Percentiles rank a stretch among this genome's conserved stretches.
These are phyloP conservation scores for Cepphus grylle DNA, from an alignment of 2,113 vertebrate species.

Conservation along the genomic window DNA sequence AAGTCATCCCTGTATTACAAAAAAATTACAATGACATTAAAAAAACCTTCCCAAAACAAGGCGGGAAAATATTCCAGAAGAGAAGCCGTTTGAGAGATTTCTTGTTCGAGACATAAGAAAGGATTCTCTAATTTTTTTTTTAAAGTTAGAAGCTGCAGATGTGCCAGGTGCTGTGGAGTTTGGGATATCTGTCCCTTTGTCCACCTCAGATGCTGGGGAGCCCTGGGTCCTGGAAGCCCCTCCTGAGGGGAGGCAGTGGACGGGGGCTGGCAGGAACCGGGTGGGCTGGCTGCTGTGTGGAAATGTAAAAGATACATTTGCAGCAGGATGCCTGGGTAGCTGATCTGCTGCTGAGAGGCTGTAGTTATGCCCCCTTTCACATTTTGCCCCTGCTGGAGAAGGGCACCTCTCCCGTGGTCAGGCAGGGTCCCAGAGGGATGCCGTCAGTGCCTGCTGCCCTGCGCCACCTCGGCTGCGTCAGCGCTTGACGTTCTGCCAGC, in stretches of 20 bases:
- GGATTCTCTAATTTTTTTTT: no score
- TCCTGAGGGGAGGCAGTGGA: background rate
- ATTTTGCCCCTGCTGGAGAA: background rate
- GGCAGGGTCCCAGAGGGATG: background rate
- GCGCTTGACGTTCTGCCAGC: rapidly evolving
- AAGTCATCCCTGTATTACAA: background rate
- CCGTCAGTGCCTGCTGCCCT: background rate
- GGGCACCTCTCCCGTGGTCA: background rate
- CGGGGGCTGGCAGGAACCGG: background rate
- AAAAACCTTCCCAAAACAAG: background rate
- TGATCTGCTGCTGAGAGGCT: background rate
- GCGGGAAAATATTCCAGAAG: background rate
- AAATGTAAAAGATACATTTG: rapidly evolving
- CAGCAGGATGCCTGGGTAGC: background rate
- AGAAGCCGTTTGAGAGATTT: background rate
- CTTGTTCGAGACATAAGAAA: background rate
- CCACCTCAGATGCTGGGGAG: background rate
- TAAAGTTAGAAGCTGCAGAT: background rate
- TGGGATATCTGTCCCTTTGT: background rate
- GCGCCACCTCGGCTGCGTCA: background rate
- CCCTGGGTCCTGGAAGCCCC: background rate
- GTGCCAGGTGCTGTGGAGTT: background rate
- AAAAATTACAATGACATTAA: background rate
- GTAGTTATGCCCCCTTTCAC: background rate
- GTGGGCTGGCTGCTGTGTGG: background rate